Evolutionary conservation across 2,113 vertebrate species (phyloP).

Genomic region (Macrotus californicus): DNA sequence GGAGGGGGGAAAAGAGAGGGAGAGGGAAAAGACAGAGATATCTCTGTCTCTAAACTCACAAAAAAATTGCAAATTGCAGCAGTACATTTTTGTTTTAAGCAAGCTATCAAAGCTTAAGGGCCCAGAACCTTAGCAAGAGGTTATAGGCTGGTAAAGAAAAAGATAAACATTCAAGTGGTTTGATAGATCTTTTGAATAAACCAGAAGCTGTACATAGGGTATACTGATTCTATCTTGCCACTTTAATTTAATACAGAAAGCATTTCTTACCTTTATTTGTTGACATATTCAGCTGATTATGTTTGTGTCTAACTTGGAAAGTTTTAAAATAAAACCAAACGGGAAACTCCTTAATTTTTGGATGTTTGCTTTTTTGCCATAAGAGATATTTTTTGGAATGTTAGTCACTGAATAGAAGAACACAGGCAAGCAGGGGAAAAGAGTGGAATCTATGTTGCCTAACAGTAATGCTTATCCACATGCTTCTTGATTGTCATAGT

Average conservation of each 20-base stretch:
- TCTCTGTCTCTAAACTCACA: background rate
- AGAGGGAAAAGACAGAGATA: background rate
- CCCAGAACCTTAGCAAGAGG: conserved; percentile 1
- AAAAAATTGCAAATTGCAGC: conserved; percentile 23
- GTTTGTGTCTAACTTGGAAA: conserved; percentile 1
- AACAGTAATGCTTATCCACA: background rate
- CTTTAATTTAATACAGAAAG: conserved; percentile 25
- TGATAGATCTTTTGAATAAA: conserved; percentile 28
- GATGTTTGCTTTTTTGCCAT: background rate
- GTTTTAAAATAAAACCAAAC: conserved; percentile 22
- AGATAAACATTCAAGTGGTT: conserved; percentile 6
- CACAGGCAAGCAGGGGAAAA: background rate
- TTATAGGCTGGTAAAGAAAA: conserved; percentile 5
- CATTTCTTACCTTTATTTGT: background rate
- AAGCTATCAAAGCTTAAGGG: conserved; percentile 8
- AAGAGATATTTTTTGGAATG: background rate
- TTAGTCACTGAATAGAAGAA: background rate
- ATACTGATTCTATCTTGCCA: background rate
- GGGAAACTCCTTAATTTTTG: background rate
- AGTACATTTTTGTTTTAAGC: conserved; percentile 32
- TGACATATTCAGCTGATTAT: conserved; percentile 21
- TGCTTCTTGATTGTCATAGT: background rate
- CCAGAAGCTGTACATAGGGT: background rate
- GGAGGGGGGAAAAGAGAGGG: background rate
- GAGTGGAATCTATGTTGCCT: background rate